Evolutionary conservation across 1,140 invertebrate genomes (phyloP).

Genomic region (Pachypeltis micranthus): DNA sequence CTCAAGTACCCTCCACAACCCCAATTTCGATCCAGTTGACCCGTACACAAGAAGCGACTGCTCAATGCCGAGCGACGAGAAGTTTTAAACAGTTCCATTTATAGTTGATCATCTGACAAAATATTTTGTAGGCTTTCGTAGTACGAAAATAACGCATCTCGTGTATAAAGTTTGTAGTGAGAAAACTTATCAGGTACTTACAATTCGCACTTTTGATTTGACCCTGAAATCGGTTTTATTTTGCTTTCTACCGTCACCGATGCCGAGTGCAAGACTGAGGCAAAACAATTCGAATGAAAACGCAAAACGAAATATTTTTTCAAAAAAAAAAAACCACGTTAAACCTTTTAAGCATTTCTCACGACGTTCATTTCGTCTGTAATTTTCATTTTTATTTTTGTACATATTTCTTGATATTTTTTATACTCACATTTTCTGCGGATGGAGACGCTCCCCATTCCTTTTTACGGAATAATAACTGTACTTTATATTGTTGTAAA

Average conservation of each 20-base stretch:
- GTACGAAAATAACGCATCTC: background rate
- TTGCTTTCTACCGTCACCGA: background rate
- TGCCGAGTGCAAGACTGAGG: constrained; percentile 14
- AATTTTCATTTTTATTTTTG: background rate
- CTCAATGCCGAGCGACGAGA: too few relatives aligned
- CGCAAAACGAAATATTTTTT: background rate
- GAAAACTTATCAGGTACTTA: background rate
- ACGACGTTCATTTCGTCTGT: background rate
- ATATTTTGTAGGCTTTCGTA: background rate
- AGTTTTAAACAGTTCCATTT: background rate
- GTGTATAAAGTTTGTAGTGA: background rate
- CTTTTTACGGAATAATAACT: background rate
- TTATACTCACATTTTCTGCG: background rate
- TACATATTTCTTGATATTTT: background rate
- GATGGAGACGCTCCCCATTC: background rate
- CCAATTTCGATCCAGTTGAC: too few relatives aligned
- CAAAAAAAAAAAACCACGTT: background rate
- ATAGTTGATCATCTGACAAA: background rate
- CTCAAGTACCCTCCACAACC: too few relatives aligned
- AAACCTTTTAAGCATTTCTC: constrained; percentile 3
- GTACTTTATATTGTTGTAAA: background rate
- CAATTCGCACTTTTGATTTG: background rate
- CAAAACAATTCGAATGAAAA: background rate
- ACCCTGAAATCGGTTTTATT: background rate
- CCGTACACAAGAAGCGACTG: too few relatives aligned